A percentile compares a stretch with the other conserved stretches of the same genome.
phyloP scores from a whole-genome alignment of 2,797 vertebrate species.

The Coregonus suidteri region DNA sequence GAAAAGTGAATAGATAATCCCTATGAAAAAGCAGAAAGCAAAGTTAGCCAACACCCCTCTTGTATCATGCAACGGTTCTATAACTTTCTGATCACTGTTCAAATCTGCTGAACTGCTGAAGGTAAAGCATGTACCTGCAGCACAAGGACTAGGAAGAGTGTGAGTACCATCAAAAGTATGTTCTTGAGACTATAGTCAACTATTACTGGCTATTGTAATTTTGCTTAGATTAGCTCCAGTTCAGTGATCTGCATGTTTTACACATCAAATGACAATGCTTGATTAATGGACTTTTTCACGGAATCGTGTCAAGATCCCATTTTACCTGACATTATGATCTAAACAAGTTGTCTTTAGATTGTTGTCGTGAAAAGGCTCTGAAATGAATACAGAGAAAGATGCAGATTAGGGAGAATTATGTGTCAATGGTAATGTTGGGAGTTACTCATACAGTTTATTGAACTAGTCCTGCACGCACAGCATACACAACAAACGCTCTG shows the following conservation, averaged over 20 bases:
- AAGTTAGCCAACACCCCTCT: conserved; percentile 1
- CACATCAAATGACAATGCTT: background rate
- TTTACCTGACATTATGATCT: background rate
- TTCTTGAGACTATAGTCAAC: background rate
- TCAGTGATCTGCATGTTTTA: background rate
- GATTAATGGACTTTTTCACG: background rate
- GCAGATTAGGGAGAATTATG: background rate
- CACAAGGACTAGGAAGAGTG: background rate
- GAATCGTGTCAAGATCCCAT: background rate
- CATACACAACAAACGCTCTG: background rate
- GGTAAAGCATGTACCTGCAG: background rate
- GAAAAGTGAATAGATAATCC: conserved; percentile 20
- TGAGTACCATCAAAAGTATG: background rate
- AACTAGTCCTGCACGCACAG: background rate
- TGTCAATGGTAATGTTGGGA: background rate
- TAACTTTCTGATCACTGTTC: background rate
- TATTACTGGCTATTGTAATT: background rate
- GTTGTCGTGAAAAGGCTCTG: background rate
- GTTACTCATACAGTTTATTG: background rate
- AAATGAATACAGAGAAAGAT: background rate
- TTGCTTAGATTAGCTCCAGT: background rate
- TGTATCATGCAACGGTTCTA: background rate
- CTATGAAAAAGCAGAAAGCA: background rate
- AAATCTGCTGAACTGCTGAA: background rate
- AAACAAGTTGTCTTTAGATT: background rate